Conservation (phyloP, 2,113 vertebrate genomes). For the Tretioscincus oriximinensis region DNA sequence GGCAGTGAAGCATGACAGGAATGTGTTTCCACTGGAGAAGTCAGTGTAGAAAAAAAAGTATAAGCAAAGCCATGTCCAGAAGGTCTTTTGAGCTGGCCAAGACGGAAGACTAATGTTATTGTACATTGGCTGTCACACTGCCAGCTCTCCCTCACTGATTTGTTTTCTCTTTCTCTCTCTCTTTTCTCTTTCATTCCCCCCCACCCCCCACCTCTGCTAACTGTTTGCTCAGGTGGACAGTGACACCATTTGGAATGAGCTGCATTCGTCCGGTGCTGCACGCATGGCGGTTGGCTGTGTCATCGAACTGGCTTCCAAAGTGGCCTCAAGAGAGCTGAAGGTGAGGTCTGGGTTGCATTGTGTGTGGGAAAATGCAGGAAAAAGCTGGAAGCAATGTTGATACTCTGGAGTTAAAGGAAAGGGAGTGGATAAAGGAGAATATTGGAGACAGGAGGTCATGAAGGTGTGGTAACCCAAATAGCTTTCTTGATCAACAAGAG, state of each 20-base stretch:
- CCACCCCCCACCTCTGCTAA: conserved; percentile 63
- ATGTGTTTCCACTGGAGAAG: conserved; percentile 98
- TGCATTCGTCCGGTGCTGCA: conserved; percentile 80
- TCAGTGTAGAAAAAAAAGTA: conserved; percentile 80
- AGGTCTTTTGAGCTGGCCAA: conserved; percentile 84
- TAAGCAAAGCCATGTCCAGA: conserved; percentile 87
- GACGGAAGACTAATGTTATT: conserved; percentile 98
- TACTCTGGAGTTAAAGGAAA: conserved; percentile 46
- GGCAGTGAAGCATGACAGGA: conserved; percentile 97
- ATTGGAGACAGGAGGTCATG: conserved; percentile 25
- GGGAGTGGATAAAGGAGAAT: neutral
- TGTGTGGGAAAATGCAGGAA: conserved; percentile 79
- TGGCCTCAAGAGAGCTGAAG: conserved; percentile 86
- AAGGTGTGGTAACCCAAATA: conserved; percentile 53
- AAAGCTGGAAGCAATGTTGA: conserved; percentile 65
- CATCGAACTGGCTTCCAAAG: conserved; percentile 83
- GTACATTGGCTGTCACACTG: conserved; percentile 86
- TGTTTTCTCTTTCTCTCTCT: conserved; percentile 77
- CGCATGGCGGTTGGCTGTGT: conserved; percentile 89
- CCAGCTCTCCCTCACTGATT: conserved; percentile 87
- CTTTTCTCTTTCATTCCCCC: conserved; percentile 49
- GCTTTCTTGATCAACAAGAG: conserved; percentile 15
- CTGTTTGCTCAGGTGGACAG: conserved; percentile 99
- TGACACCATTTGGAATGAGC: conserved; percentile 93
- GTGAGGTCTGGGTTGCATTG: conserved; percentile 80